These are phyloP conservation scores for Crotalus horridus DNA, from an alignment of 2,113 vertebrate species.

Conservation along the genomic window DNA sequence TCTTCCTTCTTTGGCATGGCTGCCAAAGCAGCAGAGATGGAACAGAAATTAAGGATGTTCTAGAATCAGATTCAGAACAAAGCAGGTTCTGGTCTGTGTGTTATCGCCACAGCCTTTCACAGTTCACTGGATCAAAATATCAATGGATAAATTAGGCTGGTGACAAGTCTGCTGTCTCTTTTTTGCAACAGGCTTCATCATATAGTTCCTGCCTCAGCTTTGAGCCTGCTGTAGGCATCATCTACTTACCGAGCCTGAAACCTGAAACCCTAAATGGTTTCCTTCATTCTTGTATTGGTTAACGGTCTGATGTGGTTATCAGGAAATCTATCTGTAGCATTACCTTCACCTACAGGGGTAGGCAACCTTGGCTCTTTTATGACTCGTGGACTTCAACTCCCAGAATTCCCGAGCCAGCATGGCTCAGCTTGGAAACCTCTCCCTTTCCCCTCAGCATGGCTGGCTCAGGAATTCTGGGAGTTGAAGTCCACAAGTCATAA, in stretches of 20 bases:
- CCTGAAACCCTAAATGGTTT: constrained; percentile 49
- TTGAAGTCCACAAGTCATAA: too few species aligned
- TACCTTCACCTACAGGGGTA: constrained; percentile 6
- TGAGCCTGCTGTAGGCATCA: constrained; percentile 51
- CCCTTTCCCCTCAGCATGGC: too few species aligned
- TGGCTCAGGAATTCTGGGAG: too few species aligned
- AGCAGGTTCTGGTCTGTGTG: too few species aligned
- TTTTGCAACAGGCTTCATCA: constrained; percentile 51
- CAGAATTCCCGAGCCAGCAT: too few species aligned
- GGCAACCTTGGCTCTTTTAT: too few species aligned
- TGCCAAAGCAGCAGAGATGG: too few species aligned
- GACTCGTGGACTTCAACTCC: too few species aligned
- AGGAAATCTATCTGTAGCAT: not conserved
- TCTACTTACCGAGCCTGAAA: constrained; percentile 61
- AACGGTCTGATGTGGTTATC: constrained; percentile 34
- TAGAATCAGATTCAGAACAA: too few species aligned
- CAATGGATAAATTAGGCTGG: not conserved
- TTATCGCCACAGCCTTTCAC: accelerated
- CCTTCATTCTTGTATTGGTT: constrained; percentile 60
- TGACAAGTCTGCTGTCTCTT: constrained; percentile 48
- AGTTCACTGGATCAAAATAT: accelerated
- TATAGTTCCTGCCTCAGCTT: constrained; percentile 53
- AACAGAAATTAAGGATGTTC: too few species aligned
- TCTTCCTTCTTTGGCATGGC: too few species aligned
- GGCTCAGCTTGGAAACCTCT: too few species aligned